These are phyloP conservation scores for Aphrophora alni DNA, from an alignment of 2,888 invertebrate genomes.

Conservation along the genomic window DNA sequence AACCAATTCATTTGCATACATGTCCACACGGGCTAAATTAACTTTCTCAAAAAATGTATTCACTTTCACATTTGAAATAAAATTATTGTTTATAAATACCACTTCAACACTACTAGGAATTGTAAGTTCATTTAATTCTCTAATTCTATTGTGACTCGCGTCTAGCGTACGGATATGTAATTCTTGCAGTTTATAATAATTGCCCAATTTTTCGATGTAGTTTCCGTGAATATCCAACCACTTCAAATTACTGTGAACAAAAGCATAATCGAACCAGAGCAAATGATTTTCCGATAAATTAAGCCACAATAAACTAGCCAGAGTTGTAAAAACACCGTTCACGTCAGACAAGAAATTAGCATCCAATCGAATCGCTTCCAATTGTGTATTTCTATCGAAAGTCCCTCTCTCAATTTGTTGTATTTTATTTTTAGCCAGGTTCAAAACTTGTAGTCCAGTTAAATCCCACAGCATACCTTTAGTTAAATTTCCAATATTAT, in stretches of 20 bases:
- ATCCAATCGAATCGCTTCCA: conserved; percentile 87
- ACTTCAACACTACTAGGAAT: conserved; percentile 89
- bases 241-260: conserved; percentile 86
- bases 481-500: conserved; percentile 84
- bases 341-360: conserved; percentile 88
- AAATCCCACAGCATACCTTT: conserved; percentile 88
- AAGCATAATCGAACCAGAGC: conserved; percentile 92
- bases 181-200: conserved; percentile 86
- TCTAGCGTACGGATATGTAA: conserved; percentile 79
- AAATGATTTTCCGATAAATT: conserved; percentile 91
- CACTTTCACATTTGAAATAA: conserved; percentile 78
- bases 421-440: conserved; percentile 67
- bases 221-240: conserved; percentile 92
- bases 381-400: conserved; percentile 79
- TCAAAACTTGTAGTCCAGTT: conserved; percentile 75
- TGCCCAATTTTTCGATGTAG: conserved; percentile 84
- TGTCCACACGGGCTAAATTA: conserved; percentile 84
- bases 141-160: conserved; percentile 87
- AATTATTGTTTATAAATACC: conserved; percentile 88
- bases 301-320: conserved; percentile 84
- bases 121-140: conserved; percentile 80
- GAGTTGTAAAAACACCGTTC: conserved; percentile 86
- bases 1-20: conserved; percentile 86
- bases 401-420: conserved; percentile 84
- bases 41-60: conserved; percentile 88